phyloP scores from a whole-genome alignment of 53 echinoderm and acorn worm genomes.

The Stichopus horrens region DNA sequence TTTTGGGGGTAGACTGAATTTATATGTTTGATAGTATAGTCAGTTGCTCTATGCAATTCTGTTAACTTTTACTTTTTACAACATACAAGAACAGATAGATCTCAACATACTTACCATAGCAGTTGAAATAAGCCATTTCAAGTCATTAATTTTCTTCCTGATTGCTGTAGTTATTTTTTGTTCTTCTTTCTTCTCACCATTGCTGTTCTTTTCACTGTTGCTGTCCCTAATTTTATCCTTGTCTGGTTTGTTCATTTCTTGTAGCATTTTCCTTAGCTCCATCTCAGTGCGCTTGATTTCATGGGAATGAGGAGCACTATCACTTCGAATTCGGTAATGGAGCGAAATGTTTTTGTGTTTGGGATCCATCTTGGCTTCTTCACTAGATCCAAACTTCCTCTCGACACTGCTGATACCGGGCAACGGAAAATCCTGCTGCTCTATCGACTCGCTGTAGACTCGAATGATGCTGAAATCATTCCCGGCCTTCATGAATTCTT shows the following conservation, averaged over 20 bases:
- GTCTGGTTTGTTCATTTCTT: too few species aligned
- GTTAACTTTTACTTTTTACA: too few species aligned
- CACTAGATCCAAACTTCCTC: constrained; percentile 55
- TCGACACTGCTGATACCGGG: constrained; percentile 58
- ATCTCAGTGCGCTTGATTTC: neutral
- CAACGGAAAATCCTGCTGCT: constrained; percentile 65
- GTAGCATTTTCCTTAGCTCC: neutral
- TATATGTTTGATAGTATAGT: too few species aligned
- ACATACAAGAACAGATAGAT: too few species aligned
- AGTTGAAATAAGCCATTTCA: neutral
- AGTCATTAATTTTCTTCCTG: neutral
- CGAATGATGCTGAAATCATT: constrained; percentile 64
- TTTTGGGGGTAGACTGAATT: too few species aligned
- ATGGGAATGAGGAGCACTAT: neutral
- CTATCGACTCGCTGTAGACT: constrained; percentile 93
- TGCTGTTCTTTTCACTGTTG: too few species aligned
- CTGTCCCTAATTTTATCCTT: too few species aligned
- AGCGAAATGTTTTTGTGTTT: constrained; percentile 58
- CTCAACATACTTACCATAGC: neutral
- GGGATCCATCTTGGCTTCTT: constrained; percentile 63
- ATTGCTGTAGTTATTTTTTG: constrained; percentile 5
- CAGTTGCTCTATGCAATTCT: too few species aligned
- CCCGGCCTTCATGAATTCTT: constrained; percentile 42
- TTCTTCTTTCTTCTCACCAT: too few species aligned
- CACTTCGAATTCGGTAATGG: neutral